Percentiles rank a stretch among this genome's conserved stretches.
These are phyloP conservation scores for Clamator glandarius DNA, from an alignment of 2,797 vertebrate species.

Conservation along the genomic window DNA sequence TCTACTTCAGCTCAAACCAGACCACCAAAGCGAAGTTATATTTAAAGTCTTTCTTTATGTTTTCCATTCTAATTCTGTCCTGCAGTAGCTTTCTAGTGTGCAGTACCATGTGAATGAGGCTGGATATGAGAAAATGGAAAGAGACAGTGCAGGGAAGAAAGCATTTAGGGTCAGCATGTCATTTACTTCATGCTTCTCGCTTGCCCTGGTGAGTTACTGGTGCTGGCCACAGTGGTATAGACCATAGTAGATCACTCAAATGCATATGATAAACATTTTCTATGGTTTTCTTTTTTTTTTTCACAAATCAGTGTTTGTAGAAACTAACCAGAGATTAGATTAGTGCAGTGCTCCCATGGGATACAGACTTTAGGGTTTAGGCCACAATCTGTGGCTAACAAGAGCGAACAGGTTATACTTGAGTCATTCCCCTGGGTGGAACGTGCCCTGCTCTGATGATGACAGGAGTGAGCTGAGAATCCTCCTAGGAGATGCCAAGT, in stretches of 20 bases:
- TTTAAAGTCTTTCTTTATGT: not conserved
- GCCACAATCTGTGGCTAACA: conserved; percentile 13
- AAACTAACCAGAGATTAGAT: conserved; percentile 2
- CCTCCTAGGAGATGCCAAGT: not conserved
- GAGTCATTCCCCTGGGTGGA: conserved; percentile 30
- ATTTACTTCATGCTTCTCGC: not conserved
- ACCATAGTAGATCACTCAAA: not conserved
- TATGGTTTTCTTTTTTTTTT: not conserved
- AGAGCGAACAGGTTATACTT: conserved; percentile 48
- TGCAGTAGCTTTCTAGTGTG: not conserved
- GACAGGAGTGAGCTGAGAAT: not conserved
- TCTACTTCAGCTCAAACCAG: too few relatives aligned
- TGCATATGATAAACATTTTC: not conserved
- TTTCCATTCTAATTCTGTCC: not conserved
- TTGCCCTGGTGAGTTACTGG: not conserved
- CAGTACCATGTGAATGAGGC: not conserved
- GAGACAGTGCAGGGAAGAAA: not conserved
- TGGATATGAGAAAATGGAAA: not conserved
- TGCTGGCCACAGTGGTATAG: not conserved
- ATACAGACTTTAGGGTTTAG: not conserved
- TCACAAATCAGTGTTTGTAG: conserved; percentile 25
- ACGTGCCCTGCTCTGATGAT: not conserved
- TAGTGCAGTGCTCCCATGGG: not conserved
- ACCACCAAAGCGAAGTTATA: not conserved
- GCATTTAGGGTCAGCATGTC: not conserved